Percentiles rank a stretch among this genome's conserved stretches.
These are phyloP conservation scores for Rhinatrema bivittatum DNA, from an alignment of 2,797 vertebrate genomes.

Conservation along the genomic window DNA sequence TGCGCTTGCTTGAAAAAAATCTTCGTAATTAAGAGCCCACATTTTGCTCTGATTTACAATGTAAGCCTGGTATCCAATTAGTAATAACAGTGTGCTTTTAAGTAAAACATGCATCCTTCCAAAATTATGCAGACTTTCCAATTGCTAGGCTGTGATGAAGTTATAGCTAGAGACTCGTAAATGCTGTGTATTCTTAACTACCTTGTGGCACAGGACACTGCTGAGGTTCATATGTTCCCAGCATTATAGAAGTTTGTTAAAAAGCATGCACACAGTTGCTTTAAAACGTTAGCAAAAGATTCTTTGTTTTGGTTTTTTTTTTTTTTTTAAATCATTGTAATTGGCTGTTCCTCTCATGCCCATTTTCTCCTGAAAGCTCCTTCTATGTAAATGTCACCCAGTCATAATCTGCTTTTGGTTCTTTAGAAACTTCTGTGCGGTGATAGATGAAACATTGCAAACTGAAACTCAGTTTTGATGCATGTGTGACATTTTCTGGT, in stretches of 20 bases:
- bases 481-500: background rate
- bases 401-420: conserved; percentile 5
- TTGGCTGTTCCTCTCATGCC: conserved; percentile 26
- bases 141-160: conserved; percentile 55
- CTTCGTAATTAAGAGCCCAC: conserved; percentile 46
- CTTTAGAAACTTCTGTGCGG: conserved; percentile 7
- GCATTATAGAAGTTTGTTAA: conserved; percentile 37
- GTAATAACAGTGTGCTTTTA: conserved; percentile 59
- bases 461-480: background rate
- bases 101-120: conserved; percentile 52
- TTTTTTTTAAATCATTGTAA: conserved; percentile 26
- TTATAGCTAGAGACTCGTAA: conserved; percentile 59
- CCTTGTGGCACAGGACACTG: conserved; percentile 28
- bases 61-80: conserved; percentile 57
- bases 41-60: conserved; percentile 55
- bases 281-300: too few species aligned
- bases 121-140: conserved; percentile 69
- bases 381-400: background rate
- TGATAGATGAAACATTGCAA: conserved; percentile 2
- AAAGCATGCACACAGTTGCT: conserved; percentile 36
- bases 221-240: conserved; percentile 28
- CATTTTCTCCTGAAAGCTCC: background rate
- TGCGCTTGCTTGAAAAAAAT: conserved; percentile 54
- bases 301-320: conserved; percentile 38
- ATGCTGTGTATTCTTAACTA: conserved; percentile 49